phyloP scores from a whole-genome alignment of 2,888 invertebrate species.

The Nomada lathburiana region DNA sequence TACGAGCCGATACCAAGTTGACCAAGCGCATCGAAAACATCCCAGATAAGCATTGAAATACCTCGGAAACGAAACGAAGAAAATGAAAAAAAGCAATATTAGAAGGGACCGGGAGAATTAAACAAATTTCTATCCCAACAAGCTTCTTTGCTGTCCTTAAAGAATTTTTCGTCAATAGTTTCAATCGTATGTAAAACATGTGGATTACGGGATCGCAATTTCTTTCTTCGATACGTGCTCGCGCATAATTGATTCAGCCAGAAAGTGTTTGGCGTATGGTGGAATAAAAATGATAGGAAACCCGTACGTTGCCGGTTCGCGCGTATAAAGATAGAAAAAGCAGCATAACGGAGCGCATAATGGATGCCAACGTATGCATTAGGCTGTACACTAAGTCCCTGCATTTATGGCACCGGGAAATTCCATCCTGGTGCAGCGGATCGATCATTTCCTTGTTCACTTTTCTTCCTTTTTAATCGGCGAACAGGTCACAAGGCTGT shows the following conservation, averaged over 20 bases:
- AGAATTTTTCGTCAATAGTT: too few species aligned
- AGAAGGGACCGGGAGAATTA: too few species aligned
- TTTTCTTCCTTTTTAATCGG: neutral
- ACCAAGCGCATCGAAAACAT: too few species aligned
- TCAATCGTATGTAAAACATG: too few species aligned
- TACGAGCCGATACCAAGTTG: neutral
- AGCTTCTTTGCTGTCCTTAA: too few species aligned
- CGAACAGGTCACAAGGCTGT: neutral
- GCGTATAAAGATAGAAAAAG: neutral
- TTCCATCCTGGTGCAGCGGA: neutral
- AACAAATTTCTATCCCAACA: too few species aligned
- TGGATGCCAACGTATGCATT: neutral
- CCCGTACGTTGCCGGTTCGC: constrained; percentile 1
- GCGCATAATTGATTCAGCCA: neutral
- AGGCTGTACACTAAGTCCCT: neutral
- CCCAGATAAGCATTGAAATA: too few species aligned
- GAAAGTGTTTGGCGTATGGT: neutral
- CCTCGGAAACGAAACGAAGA: too few species aligned
- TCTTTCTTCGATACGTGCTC: neutral
- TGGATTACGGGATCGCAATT: neutral
- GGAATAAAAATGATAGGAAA: neutral
- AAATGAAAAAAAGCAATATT: too few species aligned
- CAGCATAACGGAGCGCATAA: neutral
- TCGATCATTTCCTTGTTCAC: neutral
- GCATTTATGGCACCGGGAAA: constrained; percentile 6